Percentiles rank a stretch among this genome's conserved stretches.
Evolutionary conservation across 2,888 invertebrate genomes (phyloP).

Genomic region (Dendrolimus houi): DNA sequence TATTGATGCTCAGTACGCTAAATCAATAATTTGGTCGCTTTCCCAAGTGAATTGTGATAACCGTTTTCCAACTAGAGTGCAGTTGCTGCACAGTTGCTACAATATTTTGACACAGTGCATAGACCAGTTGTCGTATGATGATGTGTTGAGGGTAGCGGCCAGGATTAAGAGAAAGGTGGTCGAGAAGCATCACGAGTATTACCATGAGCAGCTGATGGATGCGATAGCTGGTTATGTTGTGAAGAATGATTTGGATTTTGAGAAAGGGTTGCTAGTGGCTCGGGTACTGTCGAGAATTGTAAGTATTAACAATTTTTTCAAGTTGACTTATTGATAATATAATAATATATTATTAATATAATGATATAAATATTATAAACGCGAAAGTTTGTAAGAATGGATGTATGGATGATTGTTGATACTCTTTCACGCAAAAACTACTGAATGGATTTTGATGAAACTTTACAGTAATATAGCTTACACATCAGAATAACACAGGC

Average conservation of each 20-base stretch:
- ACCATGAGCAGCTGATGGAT: conserved; percentile 78
- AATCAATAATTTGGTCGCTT: conserved; percentile 75
- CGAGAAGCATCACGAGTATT: conserved; percentile 70
- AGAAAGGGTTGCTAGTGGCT: conserved; percentile 61
- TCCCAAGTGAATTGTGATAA: conserved; percentile 62
- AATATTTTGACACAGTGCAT: conserved; percentile 62
- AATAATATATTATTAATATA: too few species aligned
- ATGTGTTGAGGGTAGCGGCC: conserved; percentile 66
- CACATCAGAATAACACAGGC: too few species aligned
- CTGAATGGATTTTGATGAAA: too few species aligned
- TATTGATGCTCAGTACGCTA: conserved; percentile 59
- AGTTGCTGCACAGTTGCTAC: conserved; percentile 69
- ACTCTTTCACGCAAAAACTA: too few species aligned
- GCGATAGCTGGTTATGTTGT: conserved; percentile 69
- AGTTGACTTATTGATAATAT: too few species aligned
- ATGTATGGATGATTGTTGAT: too few species aligned
- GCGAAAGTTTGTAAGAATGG: too few species aligned
- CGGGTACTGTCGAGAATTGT: conserved; percentile 74
- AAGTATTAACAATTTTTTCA: conserved; percentile 35
- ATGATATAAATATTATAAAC: too few species aligned
- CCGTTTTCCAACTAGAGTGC: conserved; percentile 50
- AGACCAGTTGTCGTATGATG: conserved; percentile 53
- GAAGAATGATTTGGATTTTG: conserved; percentile 66
- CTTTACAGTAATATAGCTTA: too few species aligned
- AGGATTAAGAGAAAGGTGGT: conserved; percentile 61